phyloP scores from a whole-genome alignment of 2,888 invertebrate genomes.

The Atrina japonica region DNA sequence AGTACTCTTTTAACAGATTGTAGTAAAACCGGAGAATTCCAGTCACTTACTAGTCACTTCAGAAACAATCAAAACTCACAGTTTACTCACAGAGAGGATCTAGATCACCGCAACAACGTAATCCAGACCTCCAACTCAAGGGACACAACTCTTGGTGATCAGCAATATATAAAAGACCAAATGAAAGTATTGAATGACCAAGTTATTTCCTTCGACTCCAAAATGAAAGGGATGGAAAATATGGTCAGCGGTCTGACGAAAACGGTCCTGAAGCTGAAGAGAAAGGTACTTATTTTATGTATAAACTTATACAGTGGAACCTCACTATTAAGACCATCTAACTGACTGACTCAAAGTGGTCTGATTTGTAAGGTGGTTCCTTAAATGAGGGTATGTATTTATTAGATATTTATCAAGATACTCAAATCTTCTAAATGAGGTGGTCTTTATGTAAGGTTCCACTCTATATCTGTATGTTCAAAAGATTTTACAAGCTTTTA shows the following conservation, averaged over 20 bases:
- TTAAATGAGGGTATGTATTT: no score
- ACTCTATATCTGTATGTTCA: no score
- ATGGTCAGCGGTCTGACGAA: slow-evolving; percentile 83
- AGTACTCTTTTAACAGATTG: slow-evolving; percentile 76
- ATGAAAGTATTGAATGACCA: slow-evolving; percentile 55
- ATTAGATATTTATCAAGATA: no score
- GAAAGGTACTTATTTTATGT: slow-evolving; percentile 79
- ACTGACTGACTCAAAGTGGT: no score
- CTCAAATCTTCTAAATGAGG: no score
- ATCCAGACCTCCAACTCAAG: not conserved
- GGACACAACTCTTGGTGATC: slow-evolving; percentile 4
- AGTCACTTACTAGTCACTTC: slow-evolving; percentile 78
- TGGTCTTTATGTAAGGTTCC: no score
- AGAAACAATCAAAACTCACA: slow-evolving; percentile 39
- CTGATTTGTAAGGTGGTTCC: no score
- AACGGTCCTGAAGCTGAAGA: slow-evolving; percentile 82
- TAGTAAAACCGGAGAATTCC: slow-evolving; percentile 78
- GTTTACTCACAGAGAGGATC: slow-evolving; percentile 48
- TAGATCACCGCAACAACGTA: slow-evolving; percentile 54
- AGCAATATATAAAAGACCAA: slow-evolving; percentile 36
- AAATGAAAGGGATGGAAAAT: slow-evolving; percentile 83
- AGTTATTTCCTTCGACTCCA: slow-evolving; percentile 71
- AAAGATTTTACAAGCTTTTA: no score
- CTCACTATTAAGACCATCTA: no score
- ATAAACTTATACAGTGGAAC: no score